Base-by-base conservation (phyloP, 2,888 invertebrate species). In the Tachina fera region DNA sequence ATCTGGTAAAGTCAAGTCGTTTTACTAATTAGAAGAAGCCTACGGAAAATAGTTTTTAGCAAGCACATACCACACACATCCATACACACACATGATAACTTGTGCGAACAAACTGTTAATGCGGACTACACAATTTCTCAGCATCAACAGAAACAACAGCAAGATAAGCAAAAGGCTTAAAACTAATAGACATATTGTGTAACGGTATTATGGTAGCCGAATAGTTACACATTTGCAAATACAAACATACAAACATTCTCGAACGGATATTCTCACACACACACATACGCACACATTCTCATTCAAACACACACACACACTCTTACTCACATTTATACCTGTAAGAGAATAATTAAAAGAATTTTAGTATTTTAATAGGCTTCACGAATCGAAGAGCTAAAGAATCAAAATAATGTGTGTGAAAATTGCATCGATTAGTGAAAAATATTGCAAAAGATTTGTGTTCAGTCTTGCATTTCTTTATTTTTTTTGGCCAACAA, bases 311-410 rank as follows among this genome's bases (percentile, higher is more conserved):
- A n/a, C 10, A 11, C 31, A 11, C 9, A 49, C 8, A 5, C 22
- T 3, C 45, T 13, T 5, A 63, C 10, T 13, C 13, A 22, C 13
- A 65, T 8, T 47, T 1, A 22, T 45, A 14, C 8, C 8, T 10
- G n/a, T 6, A 9, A 47, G 22, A 65, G 65, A 75, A 79, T 79
- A 79, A 84, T 84, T 84, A 84, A 79, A 75, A 79, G 70, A 79
- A 79, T 84, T 79, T 79, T 70, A 58, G 43, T 70, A 84, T 79
- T 84, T 79, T 79, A 79, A 84, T 71, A 68, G 79, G 19, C 14
- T 39, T 4, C 22, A 72, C 14, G 10, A n/a, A 68, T n/a, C 68
- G 51, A 60, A 60, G n/a, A 39, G 31, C 8, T 39, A 11, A 0
- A 47, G 10, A 61, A 68, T 41, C 13, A 56, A 82, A 47, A 63